These are phyloP conservation scores for Junonia oenone DNA, from an alignment of 2,888 invertebrate species.

Conservation along the genomic window DNA sequence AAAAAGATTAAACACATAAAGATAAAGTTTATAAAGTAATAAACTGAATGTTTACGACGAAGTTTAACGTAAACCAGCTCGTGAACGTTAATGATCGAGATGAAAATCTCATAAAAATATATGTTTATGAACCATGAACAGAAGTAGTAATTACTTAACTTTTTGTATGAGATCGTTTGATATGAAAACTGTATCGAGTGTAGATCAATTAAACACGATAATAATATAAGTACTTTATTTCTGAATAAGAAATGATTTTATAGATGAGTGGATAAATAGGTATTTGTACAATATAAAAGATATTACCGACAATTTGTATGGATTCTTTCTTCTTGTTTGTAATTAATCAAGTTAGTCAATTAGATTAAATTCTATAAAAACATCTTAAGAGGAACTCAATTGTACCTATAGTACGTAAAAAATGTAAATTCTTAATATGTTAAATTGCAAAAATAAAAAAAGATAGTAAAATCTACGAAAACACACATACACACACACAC, in stretches of 20 bases:
- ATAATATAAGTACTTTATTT: background rate
- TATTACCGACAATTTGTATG: no score
- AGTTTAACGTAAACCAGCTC: background rate
- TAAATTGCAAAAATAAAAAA: no score
- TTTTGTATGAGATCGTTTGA: background rate
- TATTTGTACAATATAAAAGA: background rate
- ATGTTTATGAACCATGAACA: background rate
- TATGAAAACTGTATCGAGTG: background rate
- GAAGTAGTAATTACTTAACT: background rate
- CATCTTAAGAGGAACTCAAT: no score
- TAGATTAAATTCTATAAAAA: no score
- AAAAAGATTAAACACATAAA: no score
- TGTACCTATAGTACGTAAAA: no score
- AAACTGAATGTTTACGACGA: background rate
- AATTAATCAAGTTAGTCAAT: no score
- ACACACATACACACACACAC: no score
- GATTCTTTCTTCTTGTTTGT: background rate
- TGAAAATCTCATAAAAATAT: background rate
- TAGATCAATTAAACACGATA: background rate
- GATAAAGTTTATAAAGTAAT: background rate
- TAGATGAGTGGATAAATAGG: background rate
- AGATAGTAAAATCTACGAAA: no score
- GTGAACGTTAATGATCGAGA: background rate
- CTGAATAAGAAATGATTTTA: background rate
- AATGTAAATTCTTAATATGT: no score